Base-by-base conservation (phyloP, 2,888 invertebrate genomes). In the Cosmia trapezina region DNA sequence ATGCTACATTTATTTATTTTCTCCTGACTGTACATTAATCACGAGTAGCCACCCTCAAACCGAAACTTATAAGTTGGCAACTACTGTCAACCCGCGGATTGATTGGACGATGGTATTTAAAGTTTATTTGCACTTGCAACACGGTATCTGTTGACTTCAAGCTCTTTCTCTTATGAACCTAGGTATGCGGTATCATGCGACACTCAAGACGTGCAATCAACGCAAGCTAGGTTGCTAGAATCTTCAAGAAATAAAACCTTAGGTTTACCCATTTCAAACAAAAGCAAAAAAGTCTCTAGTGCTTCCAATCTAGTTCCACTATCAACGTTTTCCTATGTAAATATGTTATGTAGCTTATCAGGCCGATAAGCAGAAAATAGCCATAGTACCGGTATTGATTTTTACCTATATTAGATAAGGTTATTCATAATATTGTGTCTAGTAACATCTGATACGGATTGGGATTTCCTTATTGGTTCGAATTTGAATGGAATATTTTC, bases 351-450 rank as follows among this genome's bases (percentile, higher is more conserved):
- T 17, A 33, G 14, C 8, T 75, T 78, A 74, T 80, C 80, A 64
- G 11, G 9, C n/a, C 43, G 86, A 88, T 87, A 87, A 86, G 53
- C 61, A 33, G 14, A 8, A 74, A 80, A 83, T 79, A 72, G 76
- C 68, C 63, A 41, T 75, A 54, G 78, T 37, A 63, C 41, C 4
- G 4, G 81, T 87, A 87, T 87, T 83, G 87, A 87, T 87, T 87
- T 87, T 73, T 62, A 28, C 62, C 69, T 66, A 17, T 59, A 54
- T 60, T 53, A 63, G 75, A 78, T 78, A 70, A 70, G 67, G 9
- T 68, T 61, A 70, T 65, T 73, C 54, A 47, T 19, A 41, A 33
- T 33, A 76, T 43, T 76, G 53, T 43, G 49, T n/a, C 59, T 8
- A 60, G 12, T 22, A 14, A 1, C n/a, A 54, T 62, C 17, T 59